Base-by-base conservation (phyloP, 2,888 invertebrate species). In the Cybosia mesomella region DNA sequence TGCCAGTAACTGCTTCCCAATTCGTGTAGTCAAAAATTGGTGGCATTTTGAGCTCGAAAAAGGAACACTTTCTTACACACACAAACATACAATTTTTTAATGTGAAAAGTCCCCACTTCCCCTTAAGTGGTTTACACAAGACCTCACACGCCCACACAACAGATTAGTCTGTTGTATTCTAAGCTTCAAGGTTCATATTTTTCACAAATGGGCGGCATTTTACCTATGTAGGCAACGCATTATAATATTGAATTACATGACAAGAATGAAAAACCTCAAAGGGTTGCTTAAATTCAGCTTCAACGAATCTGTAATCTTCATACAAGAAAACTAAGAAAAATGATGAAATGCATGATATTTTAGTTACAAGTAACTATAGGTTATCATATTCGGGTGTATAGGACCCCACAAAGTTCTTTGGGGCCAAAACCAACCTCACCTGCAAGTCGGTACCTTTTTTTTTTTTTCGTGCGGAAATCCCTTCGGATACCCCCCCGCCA, bases 191-290 rank as follows among this genome's bases (percentile, higher is more conserved):
- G n/a, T 49, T 49, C 49, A 49, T 49, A 49, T 49, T 49, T 49
- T 49, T 49, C 43, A 43, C 43, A n/a, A 49, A 49, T 49, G n/a
- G 49, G 7, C 18, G 43, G 43, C 18, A 49, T 49, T n/a, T n/a
- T 49, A 43, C 43, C 7, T 7, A 8, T 49, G 8, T 7, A 49
- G n/a, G n/a, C 49, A 43, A 49, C n/a, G 49, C n/a, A 49, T n/a
- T 49, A n/a, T 49, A 49, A 49, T 49, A n/a, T 49, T 49, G n/a
- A n/a, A n/a, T 49, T 49, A 49, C n/a, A n/a, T 49, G 43, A 43
- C 7, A 18, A 43, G 18, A 7, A 18, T 18, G 7, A 8, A 15
- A 7, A 15, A 18, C 18, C 2, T 43, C 7, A 43, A 7, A 43
- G 18, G 7, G 18, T 5, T 43, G n/a, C n/a, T 18, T n/a, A 18